Conservation (phyloP, 2,113 vertebrate species). For the Isichthys henryi region DNA sequence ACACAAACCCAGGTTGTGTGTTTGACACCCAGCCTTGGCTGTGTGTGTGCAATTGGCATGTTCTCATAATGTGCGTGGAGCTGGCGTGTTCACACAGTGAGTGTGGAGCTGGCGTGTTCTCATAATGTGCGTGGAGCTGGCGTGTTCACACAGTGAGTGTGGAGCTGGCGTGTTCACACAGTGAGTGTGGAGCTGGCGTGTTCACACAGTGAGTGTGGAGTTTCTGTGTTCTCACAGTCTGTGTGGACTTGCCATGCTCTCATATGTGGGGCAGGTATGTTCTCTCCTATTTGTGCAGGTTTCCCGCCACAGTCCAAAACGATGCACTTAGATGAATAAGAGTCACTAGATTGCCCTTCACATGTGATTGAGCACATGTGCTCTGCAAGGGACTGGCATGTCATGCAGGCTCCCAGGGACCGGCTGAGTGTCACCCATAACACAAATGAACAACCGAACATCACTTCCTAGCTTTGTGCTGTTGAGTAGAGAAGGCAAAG, state of each 20-base stretch:
- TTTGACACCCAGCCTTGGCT: not conserved
- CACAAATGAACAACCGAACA: not conserved
- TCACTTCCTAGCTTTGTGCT: not conserved
- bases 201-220: too few species aligned
- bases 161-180: not conserved
- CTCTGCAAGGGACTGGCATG: not conserved
- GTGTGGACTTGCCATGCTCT: too few species aligned
- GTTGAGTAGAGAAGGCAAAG: too few species aligned
- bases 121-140: too few species aligned
- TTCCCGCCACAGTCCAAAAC: not conserved
- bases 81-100: too few species aligned
- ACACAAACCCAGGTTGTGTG: not conserved
- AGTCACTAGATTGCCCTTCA: not conserved
- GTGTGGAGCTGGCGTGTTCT: too few species aligned
- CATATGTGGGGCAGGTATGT: not conserved
- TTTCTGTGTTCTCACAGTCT: too few species aligned
- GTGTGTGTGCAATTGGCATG: not conserved
- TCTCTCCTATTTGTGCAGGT: not conserved
- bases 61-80: too few species aligned
- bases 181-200: too few species aligned
- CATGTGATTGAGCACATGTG: not conserved
- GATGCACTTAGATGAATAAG: not conserved
- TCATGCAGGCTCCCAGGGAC: not conserved
- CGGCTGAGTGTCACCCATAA: not conserved
- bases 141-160: not conserved